A percentile compares a stretch with the other conserved stretches of the same genome.
phyloP scores from a whole-genome alignment of 2,113 vertebrate species.

The Tricholaema leucomelas region DNA sequence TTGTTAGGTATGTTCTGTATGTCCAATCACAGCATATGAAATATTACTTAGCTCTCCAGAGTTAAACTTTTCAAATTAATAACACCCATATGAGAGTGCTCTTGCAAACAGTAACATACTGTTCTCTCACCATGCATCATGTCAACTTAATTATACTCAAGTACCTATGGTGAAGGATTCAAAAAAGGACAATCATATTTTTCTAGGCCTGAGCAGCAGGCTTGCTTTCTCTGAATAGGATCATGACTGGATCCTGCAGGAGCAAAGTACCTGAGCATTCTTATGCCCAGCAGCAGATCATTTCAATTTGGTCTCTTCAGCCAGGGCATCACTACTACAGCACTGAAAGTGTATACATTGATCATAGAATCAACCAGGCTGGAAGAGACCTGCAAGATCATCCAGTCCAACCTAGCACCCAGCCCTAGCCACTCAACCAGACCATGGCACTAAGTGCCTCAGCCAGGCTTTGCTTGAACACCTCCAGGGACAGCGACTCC shows the following conservation, averaged over 20 bases:
- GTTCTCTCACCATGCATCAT: neutral
- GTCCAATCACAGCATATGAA: conserved; percentile 3
- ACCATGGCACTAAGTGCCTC: no score
- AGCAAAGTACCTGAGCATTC: neutral
- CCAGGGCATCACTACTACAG: neutral
- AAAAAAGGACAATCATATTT: neutral
- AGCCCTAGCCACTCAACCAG: no score
- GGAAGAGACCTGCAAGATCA: no score
- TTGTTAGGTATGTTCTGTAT: neutral
- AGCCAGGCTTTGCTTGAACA: no score
- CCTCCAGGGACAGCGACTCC: no score
- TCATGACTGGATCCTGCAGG: neutral
- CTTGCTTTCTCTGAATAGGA: neutral
- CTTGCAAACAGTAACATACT: neutral
- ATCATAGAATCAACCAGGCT: no score
- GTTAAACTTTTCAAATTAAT: conserved; percentile 22
- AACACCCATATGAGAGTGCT: neutral
- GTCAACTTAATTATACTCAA: neutral
- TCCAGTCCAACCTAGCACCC: no score
- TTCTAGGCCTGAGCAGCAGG: neutral
- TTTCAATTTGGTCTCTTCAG: neutral
- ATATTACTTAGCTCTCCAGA: neutral
- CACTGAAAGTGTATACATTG: neutral
- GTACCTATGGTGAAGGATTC: neutral
- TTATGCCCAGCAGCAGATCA: neutral